Percentiles rank a stretch among this genome's conserved stretches.
phyloP scores from a whole-genome alignment of 2,888 invertebrate species.

The Epirrita christyi region DNA sequence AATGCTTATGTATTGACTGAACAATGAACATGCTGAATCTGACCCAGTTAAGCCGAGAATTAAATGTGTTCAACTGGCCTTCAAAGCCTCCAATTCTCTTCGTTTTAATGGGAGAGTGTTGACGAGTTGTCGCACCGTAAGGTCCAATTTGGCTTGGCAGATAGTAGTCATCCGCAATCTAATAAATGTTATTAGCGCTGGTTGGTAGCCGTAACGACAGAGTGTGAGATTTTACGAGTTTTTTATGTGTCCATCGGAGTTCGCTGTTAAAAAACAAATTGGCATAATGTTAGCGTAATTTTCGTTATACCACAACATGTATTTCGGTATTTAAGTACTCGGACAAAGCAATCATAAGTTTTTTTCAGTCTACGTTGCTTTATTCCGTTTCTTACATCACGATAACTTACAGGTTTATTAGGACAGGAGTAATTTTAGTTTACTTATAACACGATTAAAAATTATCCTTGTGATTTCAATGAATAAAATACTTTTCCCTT shows the following conservation, averaged over 20 bases:
- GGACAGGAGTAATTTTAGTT: too few relatives aligned
- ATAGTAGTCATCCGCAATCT: conserved; percentile 16
- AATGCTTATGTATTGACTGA: conserved; percentile 51
- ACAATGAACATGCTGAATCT: conserved; percentile 41
- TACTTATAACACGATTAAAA: too few relatives aligned
- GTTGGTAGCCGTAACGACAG: conserved; percentile 6
- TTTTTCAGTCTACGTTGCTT: background rate
- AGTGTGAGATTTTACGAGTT: conserved; percentile 21
- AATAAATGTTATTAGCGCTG: conserved; percentile 26
- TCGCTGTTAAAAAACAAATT: conserved; percentile 21
- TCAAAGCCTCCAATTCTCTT: conserved; percentile 27
- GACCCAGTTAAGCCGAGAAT: conserved; percentile 40
- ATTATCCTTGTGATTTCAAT: too few relatives aligned
- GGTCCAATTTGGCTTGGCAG: conserved; percentile 21
- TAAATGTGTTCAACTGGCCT: conserved; percentile 33
- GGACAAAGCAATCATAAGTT: too few relatives aligned
- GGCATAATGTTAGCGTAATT: conserved; percentile 15
- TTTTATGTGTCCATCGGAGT: conserved; percentile 20
- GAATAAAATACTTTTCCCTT: too few relatives aligned
- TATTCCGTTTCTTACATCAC: too few relatives aligned
- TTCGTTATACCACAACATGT: too few relatives aligned
- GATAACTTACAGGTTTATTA: too few relatives aligned
- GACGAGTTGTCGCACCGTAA: conserved; percentile 21
- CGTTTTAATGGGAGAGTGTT: conserved; percentile 23
- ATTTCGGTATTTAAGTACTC: too few relatives aligned